phyloP scores from a whole-genome alignment of 2,797 vertebrate genomes.

The Acrocephalus scirpaceus region DNA sequence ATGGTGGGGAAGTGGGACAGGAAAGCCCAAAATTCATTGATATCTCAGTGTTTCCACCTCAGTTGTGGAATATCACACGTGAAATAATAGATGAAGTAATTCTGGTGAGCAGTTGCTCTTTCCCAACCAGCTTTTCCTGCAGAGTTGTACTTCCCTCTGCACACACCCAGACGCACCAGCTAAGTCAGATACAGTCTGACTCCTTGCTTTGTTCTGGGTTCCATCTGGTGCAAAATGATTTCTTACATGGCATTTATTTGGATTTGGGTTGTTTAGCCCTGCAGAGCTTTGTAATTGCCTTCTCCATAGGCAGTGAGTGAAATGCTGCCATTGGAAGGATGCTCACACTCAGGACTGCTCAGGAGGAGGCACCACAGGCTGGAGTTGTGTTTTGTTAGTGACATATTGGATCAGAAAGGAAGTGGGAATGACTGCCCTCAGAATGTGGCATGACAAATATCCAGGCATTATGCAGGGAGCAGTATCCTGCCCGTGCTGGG shows the following conservation, averaged over 20 bases:
- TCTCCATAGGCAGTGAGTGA: neutral
- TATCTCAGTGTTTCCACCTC: neutral
- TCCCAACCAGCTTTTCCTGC: neutral
- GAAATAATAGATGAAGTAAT: neutral
- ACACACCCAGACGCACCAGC: neutral
- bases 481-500: neutral
- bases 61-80: neutral
- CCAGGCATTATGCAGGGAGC: neutral
- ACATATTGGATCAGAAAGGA: neutral
- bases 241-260: neutral
- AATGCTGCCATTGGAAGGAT: neutral
- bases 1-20: neutral
- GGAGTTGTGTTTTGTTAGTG: neutral
- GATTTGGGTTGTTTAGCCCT: neutral
- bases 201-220: neutral
- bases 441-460: neutral
- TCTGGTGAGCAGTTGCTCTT: neutral
- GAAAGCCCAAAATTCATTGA: neutral
- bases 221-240: neutral
- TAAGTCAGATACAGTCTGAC: neutral
- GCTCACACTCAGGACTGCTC: neutral
- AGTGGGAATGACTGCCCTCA: neutral
- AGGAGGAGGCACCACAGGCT: neutral
- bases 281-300: neutral
- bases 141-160: neutral